Conservation (phyloP, 2,797 vertebrate genomes). For the Hyperoplus immaculatus region DNA sequence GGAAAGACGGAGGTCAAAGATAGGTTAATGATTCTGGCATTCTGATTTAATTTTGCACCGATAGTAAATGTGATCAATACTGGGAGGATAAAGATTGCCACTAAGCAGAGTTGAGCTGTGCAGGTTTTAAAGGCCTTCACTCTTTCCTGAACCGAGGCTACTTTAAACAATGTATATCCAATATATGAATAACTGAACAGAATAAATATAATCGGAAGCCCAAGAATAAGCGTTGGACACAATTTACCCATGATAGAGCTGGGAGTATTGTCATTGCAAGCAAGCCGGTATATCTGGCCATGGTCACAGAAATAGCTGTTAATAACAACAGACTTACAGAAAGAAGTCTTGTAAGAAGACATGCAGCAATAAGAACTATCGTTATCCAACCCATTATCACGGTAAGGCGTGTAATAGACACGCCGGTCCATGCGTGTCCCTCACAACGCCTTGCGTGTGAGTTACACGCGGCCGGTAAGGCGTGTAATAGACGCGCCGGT, state of each 20-base stretch:
- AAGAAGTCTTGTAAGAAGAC: slow-evolving; percentile 72
- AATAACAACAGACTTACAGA: slow-evolving; percentile 68
- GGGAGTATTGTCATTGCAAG: slow-evolving; percentile 64
- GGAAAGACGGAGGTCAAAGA: slow-evolving; percentile 62
- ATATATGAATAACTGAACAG: slow-evolving; percentile 60
- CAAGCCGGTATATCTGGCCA: slow-evolving; percentile 61
- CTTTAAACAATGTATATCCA: slow-evolving; percentile 43
- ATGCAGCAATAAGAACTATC: background rate
- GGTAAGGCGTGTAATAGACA: too few relatives aligned
- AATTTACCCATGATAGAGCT: slow-evolving; percentile 6
- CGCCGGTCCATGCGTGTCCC: too few relatives aligned
- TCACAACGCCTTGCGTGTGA: too few relatives aligned
- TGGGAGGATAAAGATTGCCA: slow-evolving; percentile 65
- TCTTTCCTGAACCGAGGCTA: slow-evolving; percentile 45
- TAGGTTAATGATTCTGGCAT: slow-evolving; percentile 70
- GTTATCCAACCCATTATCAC: too few relatives aligned
- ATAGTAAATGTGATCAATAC: background rate
- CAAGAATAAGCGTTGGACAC: slow-evolving; percentile 14
- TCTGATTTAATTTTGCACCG: slow-evolving; percentile 37
- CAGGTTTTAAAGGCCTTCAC: slow-evolving; percentile 74
- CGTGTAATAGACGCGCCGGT: too few relatives aligned
- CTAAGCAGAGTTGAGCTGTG: slow-evolving; percentile 65
- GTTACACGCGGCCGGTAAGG: too few relatives aligned
- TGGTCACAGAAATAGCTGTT: slow-evolving; percentile 78
- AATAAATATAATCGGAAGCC: slow-evolving; percentile 60